Conservation (phyloP, 2,888 invertebrate genomes). For the Monopis laevigella region DNA sequence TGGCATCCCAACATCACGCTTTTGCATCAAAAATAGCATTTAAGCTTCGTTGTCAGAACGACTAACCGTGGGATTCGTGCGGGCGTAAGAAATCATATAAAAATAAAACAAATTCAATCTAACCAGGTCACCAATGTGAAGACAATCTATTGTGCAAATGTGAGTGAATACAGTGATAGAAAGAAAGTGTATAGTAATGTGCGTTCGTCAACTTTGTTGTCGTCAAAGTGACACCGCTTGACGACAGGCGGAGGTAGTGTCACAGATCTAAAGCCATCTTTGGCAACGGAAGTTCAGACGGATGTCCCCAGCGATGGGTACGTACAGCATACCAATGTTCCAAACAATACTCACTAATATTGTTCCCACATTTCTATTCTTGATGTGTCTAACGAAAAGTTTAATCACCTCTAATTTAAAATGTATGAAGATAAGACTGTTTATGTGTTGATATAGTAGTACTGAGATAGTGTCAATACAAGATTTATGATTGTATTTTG, state of each 20-base stretch:
- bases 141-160: constrained; percentile 1
- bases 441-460: constrained; percentile 6
- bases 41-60: constrained; percentile 11
- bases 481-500: too few relatives aligned
- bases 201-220: not conserved
- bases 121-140: constrained; percentile 2
- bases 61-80: constrained; percentile 8
- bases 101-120: constrained; percentile 3
- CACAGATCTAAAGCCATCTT: constrained; percentile 56
- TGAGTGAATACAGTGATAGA: too few relatives aligned
- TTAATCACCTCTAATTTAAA: constrained; percentile 60
- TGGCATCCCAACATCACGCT: constrained; percentile 52
- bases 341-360: constrained; percentile 22
- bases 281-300: constrained; percentile 64
- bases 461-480: too few relatives aligned
- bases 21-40: constrained; percentile 66
- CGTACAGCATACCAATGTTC: constrained; percentile 58
- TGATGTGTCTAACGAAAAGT: constrained; percentile 57
- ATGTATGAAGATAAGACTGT: constrained; percentile 5
- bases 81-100: constrained; percentile 6
- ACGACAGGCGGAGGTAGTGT: constrained; percentile 12
- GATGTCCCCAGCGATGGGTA: constrained; percentile 65
- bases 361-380: constrained; percentile 60
- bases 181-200: constrained; percentile 4
- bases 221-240: not conserved